Evolutionary conservation across 2,888 invertebrate genomes (phyloP), one percentile per base, ranked within the genome.

Genomic region (Acleris cristana): DNA sequence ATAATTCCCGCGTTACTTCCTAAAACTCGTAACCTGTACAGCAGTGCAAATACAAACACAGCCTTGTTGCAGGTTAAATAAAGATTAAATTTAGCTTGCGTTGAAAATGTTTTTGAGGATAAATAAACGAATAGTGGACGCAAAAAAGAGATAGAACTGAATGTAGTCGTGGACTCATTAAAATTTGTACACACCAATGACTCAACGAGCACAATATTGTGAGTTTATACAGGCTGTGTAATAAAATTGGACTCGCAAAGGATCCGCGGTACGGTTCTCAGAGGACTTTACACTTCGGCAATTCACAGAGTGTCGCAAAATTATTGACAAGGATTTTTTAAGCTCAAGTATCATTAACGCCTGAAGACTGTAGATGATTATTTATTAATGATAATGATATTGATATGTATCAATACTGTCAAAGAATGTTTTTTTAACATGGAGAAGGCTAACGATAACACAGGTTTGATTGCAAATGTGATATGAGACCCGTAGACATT

Each of bases 101-200:
- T 4, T 6, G 53, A 40, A 52, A 56, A 52, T 19, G 7, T 55
- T 56, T 48, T 53, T 34, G 6, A 44, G 52, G 49, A 21, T 23
- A 34, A 57, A 68, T 64, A 57, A 63, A 63, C 69, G 64, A 69
- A 69, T 70, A 69, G 69, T 69, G 66, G 67, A 69, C 71, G 66
- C 48, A 69, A 70, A 74, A 74, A 74, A 77, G 74, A 76, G 73
- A 72, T 66, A 72, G 63, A 73, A 72, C 70, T 69, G 76, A 67
- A 70, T 79, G 74, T 77, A 74, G 76, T 76, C 77, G 79, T 72
- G 76, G 78, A 81, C 86, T 90, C 90, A 87, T 89, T 90, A 89
- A 90, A 90, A 87, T 88, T 84, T 84, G 79, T 79, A 81, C 83
- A 80, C 82, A 68, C 80, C 84, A 77, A 81, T 88, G 87, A 79